These are phyloP conservation scores for Pristionchus maxplancki DNA, from an alignment of 2,888 invertebrate genomes.

Conservation along the genomic window DNA sequence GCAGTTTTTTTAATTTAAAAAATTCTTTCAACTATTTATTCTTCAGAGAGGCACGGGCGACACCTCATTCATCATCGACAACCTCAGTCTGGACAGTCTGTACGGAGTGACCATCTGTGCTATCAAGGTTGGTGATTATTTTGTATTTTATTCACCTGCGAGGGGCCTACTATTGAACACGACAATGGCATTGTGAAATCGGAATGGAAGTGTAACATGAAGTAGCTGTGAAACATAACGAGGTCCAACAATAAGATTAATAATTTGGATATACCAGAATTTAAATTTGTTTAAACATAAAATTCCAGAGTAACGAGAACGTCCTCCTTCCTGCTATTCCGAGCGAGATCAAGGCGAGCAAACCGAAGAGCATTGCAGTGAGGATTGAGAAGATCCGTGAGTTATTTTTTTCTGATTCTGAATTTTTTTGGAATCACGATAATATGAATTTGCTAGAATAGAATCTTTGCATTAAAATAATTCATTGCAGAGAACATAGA, in stretches of 20 bases:
- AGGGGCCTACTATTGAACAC: no score
- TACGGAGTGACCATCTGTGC: conserved; percentile 75
- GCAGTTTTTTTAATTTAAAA: no score
- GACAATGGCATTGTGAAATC: no score
- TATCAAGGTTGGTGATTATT: conserved; percentile 58
- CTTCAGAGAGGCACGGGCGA: background rate
- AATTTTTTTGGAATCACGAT: no score
- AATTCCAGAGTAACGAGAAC: conserved; percentile 59
- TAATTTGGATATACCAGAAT: background rate
- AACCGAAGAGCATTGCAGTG: conserved; percentile 61
- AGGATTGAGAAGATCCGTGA: conserved; percentile 57
- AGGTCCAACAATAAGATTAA: no score
- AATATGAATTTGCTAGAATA: no score
- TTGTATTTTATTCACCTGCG: background rate
- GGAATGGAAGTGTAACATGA: no score
- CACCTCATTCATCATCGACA: conserved; percentile 58
- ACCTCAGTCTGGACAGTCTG: conserved; percentile 63
- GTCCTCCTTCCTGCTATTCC: conserved; percentile 66
- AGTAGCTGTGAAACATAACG: background rate
- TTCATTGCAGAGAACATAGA: no score
- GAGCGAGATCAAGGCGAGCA: conserved; percentile 54
- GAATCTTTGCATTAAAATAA: no score
- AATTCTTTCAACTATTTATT: background rate
- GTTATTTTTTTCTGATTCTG: no score
- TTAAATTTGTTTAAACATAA: background rate